Evolutionary conservation across 2,888 invertebrate genomes (phyloP).

Genomic region (Adineta ricciae): DNA sequence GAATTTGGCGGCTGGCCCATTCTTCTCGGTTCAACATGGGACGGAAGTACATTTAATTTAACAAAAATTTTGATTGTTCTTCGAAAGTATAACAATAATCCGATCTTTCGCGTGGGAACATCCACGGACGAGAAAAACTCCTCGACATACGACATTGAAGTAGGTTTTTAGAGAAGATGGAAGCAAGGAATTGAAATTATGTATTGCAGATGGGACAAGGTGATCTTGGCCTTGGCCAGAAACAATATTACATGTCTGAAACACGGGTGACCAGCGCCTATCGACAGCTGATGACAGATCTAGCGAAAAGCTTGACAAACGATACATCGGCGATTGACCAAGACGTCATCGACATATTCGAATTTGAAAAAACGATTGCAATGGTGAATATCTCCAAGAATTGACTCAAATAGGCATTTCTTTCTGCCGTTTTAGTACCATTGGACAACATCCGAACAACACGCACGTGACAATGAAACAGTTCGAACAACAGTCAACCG

Average conservation of each 20-base stretch:
- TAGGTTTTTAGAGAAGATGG: neutral
- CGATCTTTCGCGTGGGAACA: slow-evolving; percentile 21
- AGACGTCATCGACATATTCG: slow-evolving; percentile 15
- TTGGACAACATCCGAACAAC: neutral
- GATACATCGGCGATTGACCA: neutral
- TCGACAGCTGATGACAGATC: slow-evolving; percentile 23
- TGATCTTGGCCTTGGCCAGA: slow-evolving; percentile 25
- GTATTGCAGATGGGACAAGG: slow-evolving; percentile 17
- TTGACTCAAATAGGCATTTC: neutral
- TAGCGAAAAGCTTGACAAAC: neutral
- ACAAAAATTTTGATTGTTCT: slow-evolving; percentile 15
- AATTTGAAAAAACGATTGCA: slow-evolving; percentile 31
- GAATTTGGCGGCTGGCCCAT: slow-evolving; percentile 35
- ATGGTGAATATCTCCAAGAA: neutral
- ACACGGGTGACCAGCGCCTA: neutral
- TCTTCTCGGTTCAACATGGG: neutral
- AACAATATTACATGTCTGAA: neutral
- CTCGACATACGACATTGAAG: slow-evolving; percentile 19
- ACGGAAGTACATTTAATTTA: neutral
- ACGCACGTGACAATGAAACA: slow-evolving; percentile 30
- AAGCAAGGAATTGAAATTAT: neutral
- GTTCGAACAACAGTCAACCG: neutral
- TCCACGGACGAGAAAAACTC: slow-evolving; percentile 76
- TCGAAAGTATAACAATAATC: slow-evolving; percentile 4
- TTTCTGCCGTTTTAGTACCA: neutral